phyloP scores from a whole-genome alignment of 2,888 invertebrate species.

The Hemithea aestivaria region DNA sequence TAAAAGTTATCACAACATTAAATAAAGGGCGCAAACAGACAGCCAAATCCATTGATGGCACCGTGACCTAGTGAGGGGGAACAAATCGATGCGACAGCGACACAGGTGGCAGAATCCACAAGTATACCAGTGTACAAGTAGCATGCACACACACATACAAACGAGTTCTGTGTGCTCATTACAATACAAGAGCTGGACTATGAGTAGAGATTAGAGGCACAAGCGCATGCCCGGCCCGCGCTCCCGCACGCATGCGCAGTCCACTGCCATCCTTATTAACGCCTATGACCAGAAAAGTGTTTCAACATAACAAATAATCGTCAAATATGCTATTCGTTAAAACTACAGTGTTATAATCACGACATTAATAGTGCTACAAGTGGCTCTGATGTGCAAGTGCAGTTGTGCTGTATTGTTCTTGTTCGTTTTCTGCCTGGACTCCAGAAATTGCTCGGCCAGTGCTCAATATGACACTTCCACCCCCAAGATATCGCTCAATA shows the following conservation, averaged over 20 bases:
- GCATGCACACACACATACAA: slow-evolving; percentile 27
- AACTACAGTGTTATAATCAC: slow-evolving; percentile 18
- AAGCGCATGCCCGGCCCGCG: slow-evolving; percentile 55
- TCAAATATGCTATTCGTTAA: slow-evolving; percentile 17
- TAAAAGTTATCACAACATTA: no score
- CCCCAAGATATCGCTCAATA: slow-evolving; percentile 64
- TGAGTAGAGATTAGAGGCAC: no score
- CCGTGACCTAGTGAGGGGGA: slow-evolving; percentile 54
- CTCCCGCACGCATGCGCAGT: slow-evolving; percentile 50
- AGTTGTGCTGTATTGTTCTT: slow-evolving; percentile 53
- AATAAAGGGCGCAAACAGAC: slow-evolving; percentile 3
- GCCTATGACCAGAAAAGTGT: slow-evolving; percentile 31
- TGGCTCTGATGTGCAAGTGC: slow-evolving; percentile 72
- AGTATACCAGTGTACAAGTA: no score
- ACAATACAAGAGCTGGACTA: no score
- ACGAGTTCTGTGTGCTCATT: neutral
- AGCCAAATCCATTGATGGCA: slow-evolving; percentile 34
- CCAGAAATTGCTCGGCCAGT: slow-evolving; percentile 66
- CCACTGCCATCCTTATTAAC: slow-evolving; percentile 40
- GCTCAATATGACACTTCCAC: slow-evolving; percentile 55
- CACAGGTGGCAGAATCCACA: slow-evolving; percentile 36
- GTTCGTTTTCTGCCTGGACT: slow-evolving; percentile 62
- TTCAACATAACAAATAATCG: slow-evolving; percentile 17
- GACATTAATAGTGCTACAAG: slow-evolving; percentile 32
- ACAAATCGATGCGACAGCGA: slow-evolving; percentile 59